Evolutionary conservation across 2,113 vertebrate genomes (phyloP), one percentile per base, ranked within the genome.

Genomic region (Corvus cornix): DNA sequence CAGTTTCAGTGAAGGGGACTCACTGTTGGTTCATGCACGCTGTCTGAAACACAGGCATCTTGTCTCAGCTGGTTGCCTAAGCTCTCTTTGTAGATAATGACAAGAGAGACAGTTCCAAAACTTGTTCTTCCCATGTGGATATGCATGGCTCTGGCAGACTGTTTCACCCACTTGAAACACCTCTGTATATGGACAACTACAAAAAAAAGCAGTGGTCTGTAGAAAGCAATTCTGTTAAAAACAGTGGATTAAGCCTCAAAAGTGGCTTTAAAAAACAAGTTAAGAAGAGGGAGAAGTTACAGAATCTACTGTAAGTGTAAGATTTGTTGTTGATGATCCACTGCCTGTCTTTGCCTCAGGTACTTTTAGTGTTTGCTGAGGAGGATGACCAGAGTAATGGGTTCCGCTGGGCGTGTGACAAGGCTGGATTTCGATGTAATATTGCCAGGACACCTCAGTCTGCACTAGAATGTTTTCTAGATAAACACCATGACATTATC

Each of bases 311-410:
- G 4, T 28, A 23, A 52, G 52, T 68, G 5, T 28, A 23, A 52
- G 52, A 13, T 13, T 17, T 39, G 68, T 90, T 60, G 55, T 55
- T 87, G 84, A 10, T 90, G 51, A 51, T 93, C 97, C 93, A 6
- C 41, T 95, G 23, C 94, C 66, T 92, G 83, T 85, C 53, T 96
- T 75, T 87, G 55, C 93, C 83, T 30, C 94, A 99, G 99, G 99
- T 99, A 98, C 99, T 99, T 98, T 98, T 99, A 98, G 99, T 99
- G 98, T 99, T 99, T 99, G 98, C 99, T 98, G 99, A 99, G 98
- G 99, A 99, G 84, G 99, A 99, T 87, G 99, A 98, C 97, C 99
- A 99, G 98, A 99, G 99, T 92, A 98, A 96, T 30, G 99, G 98
- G 95, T 99, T 99, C 98, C 98, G 98, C 89, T 99, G 98, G 98